Evolutionary conservation across 2,797 vertebrate species (phyloP), one percentile per base, ranked within the genome.

Genomic region (Rhinella marina): DNA sequence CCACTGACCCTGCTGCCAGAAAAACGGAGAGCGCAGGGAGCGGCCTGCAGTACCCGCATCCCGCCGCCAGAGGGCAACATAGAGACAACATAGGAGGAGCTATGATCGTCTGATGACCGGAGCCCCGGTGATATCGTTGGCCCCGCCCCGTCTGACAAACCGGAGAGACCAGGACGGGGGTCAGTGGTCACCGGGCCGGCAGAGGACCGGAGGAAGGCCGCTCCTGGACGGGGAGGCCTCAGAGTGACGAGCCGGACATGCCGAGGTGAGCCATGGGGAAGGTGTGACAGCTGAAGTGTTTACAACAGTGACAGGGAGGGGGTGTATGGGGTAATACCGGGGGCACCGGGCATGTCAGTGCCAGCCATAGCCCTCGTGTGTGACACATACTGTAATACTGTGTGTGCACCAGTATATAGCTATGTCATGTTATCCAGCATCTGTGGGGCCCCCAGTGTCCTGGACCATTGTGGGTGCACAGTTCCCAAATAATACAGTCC

Each of bases 221-320:
- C 78, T 87, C 78, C 85, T 50, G 52, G 77, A 21, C 29, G 85
- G 77, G n/a, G 54, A 73, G 32, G 77, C 21, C 66, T 56, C 52
- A 79, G 59, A 59, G 32, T 54, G n/a, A 66, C 41, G 29, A 48
- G 82, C 48, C 52, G 82, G 84, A 86, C 84, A 86, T 86, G 84
- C 84, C 59, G 84, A 86, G 84, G 84, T 86, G 59, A 86, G 84
- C n/a, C 64, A 27, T 27, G 64, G 21, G n/a, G n/a, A n/a, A n/a
- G n/a, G n/a, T 16, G 12, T 56, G 54, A 72, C 16, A 41, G 70
- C 17, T 17, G 61, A 62, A 23, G 61, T 23, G 61, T 62, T 23
- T 62, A 62, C 61, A 62, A 7, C 21, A 27, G 76, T 62, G n/a
- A n/a, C 14, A n/a, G 1, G n/a, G n/a, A n/a, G n/a, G 1, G 23